These are phyloP conservation scores for Acropora tenuis DNA, from an alignment of 64 coral and sea anemone genomes.

Conservation along the genomic window DNA sequence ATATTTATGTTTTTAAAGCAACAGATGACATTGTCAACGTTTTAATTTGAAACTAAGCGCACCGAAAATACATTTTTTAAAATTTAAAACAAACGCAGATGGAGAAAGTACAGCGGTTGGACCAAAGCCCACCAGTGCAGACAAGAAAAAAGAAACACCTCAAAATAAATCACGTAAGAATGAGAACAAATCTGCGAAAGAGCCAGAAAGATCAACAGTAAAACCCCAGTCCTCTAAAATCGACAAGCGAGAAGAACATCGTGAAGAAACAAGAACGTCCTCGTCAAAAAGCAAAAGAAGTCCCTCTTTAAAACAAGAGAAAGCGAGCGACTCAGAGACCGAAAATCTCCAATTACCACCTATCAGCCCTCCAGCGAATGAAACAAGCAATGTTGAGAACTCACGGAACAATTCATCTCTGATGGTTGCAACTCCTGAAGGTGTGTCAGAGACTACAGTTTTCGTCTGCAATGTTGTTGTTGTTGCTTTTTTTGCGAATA, in stretches of 20 bases:
- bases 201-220: not conserved
- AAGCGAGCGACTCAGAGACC: not conserved
- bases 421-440: not conserved
- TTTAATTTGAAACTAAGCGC: no score
- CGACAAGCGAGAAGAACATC: not conserved
- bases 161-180: not conserved
- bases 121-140: constrained; percentile 14
- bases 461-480: no score
- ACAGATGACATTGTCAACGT: no score
- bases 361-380: not conserved
- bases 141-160: constrained; percentile 21
- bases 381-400: not conserved
- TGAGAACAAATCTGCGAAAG: not conserved
- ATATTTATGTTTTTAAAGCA: no score
- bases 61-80: no score
- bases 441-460: not conserved
- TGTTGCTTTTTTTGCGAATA: no score
- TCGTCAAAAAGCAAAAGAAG: constrained; percentile 30
- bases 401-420: not conserved
- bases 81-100: constrained; percentile 7
- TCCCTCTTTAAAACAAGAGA: not conserved
- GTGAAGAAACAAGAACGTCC: not conserved
- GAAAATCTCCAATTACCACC: not conserved
- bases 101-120: constrained; percentile 58
- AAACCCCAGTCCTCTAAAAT: not conserved